Evolutionary conservation across 2,888 invertebrate species (phyloP).

Genomic region (Pimpla rufipes): DNA sequence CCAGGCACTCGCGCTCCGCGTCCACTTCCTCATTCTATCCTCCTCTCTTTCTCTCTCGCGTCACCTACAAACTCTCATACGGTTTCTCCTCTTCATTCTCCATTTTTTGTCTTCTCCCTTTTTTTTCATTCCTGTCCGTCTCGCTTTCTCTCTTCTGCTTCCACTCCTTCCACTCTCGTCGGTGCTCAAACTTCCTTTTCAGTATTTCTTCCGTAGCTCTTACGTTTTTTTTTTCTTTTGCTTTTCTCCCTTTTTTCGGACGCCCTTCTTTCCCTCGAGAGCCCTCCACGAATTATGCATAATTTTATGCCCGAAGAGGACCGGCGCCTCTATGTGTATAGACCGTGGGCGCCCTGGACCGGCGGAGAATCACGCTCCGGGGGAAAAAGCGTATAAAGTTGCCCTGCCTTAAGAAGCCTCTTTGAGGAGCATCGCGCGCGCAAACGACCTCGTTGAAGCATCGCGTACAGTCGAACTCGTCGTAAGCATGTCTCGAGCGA

Average conservation of each 20-base stretch:
- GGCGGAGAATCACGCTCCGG: conserved; percentile 25
- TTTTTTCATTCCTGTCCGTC: conserved; percentile 23
- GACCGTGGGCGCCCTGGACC: no score
- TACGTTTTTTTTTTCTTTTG: conserved; percentile 12
- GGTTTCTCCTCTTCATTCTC: neutral
- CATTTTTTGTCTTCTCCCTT: conserved; percentile 9
- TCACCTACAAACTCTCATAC: conserved; percentile 34
- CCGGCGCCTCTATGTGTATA: neutral
- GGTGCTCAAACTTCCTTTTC: conserved; percentile 34
- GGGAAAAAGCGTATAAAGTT: conserved; percentile 26
- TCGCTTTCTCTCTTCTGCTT: conserved; percentile 14
- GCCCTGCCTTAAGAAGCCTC: neutral
- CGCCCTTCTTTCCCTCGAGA: conserved; percentile 31
- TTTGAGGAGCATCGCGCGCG: conserved; percentile 4
- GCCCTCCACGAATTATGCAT: conserved; percentile 58
- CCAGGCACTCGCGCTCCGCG: conserved; percentile 63
- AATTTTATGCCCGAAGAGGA: conserved; percentile 58
- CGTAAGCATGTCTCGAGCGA: neutral
- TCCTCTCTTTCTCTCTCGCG: neutral
- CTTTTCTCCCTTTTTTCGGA: conserved; percentile 21
- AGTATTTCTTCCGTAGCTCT: conserved; percentile 37
- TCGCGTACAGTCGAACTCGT: neutral
- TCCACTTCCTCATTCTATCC: conserved; percentile 57
- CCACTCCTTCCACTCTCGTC: neutral
- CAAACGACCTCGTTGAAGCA: neutral